phyloP scores from a whole-genome alignment of 2,888 invertebrate species.

The Piscicola geometra region DNA sequence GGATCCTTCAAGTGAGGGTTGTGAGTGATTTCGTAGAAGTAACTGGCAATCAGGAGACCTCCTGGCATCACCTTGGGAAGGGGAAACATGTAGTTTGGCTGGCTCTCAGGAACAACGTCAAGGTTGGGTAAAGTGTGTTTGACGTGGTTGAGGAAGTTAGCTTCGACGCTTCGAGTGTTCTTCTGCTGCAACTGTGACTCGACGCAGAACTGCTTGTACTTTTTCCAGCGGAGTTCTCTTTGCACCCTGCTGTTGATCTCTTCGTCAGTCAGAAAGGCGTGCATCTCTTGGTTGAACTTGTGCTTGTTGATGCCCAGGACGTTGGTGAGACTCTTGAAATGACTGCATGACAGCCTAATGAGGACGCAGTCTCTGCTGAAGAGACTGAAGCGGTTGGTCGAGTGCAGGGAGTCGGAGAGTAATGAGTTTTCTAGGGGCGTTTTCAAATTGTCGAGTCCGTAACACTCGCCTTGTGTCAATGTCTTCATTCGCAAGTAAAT shows the following conservation, averaged over 20 bases:
- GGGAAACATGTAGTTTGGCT: constrained; percentile 14
- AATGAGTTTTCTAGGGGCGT: not conserved
- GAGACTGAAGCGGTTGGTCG: constrained; percentile 19
- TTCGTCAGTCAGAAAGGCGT: not conserved
- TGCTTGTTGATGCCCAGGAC: constrained; percentile 18
- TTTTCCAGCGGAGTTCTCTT: not conserved
- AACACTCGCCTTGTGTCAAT: constrained; percentile 10
- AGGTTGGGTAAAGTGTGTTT: too few species aligned
- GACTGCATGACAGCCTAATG: constrained; percentile 17
- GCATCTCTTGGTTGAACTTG: not conserved
- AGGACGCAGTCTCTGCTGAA: constrained; percentile 25
- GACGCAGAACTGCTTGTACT: constrained; percentile 23
- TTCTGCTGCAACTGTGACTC: constrained; percentile 7
- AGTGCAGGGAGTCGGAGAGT: not conserved
- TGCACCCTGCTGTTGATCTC: not conserved
- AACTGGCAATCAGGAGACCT: not conserved
- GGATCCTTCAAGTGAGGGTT: not conserved
- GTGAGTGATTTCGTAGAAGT: not conserved
- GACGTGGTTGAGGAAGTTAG: constrained; percentile 19
- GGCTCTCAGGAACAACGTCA: not conserved
- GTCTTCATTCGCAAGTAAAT: too few species aligned
- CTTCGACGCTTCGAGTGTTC: not conserved
- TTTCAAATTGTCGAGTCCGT: constrained; percentile 22
- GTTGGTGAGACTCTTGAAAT: not conserved
- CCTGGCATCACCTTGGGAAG: not conserved